Base-by-base conservation (phyloP, 1,140 invertebrate genomes). In the Chrysopa pallens region DNA sequence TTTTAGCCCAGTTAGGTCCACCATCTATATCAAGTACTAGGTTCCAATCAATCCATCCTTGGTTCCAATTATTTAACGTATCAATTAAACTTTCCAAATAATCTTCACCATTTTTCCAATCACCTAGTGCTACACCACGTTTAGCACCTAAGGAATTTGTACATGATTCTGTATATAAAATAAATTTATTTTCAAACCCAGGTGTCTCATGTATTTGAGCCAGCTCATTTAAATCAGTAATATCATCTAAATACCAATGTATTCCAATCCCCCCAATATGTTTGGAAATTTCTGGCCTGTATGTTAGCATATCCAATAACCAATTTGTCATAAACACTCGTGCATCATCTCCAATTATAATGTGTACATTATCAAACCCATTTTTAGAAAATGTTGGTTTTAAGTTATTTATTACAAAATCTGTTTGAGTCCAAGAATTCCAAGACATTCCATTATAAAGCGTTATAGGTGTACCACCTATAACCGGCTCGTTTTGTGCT, bases 11-110 rank as follows among this genome's bases (percentile, higher is more conserved):
- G 54, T 79, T 90, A 1, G 87, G 86, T 3, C 86, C 87, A 38
- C 88, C 89, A 11, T 64, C 51, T 51, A 72, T 61, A 48, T 86
- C 68, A 11, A 93, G 58, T 14, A 74, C 79, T 0, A 93, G 60
- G 60, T 93, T 94, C 90, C 89, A 94, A 56, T 94, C 89, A 5
- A 84, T 67, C 85, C 85, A 90, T 3, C 82, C 77, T 55, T 68
- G 75, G 44, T 70, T 69, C 55, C 61, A 74, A 54, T 81, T 69
- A 48, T 77, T 77, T 35, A 87, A 29, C 6, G 23, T 41, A 8
- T 41, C 23, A 29, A 41, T 29, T 8, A 41, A 14, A 29, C 23
- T 28, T 14, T 23, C 9, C 14, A 29, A n/a, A 28, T 12, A 39
- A 1, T 17, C 11, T 23, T 39, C 38, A 23, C 14, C 38, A 11